A percentile compares a stretch with the other conserved stretches of the same genome.
phyloP scores from a whole-genome alignment of 35 echinoderm and acorn worm genomes.

The Anneissia japonica region DNA sequence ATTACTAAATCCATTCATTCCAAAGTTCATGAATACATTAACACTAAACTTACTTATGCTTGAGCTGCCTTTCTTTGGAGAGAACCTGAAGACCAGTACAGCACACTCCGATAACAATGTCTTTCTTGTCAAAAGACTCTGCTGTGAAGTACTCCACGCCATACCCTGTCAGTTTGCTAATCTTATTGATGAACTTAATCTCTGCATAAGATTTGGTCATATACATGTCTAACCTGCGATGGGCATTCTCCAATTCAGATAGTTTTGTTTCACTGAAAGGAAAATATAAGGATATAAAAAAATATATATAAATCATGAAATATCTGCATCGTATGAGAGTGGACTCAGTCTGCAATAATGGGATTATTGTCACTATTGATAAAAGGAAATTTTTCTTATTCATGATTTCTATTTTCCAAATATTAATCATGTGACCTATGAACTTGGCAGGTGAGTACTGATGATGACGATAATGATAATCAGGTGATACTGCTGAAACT shows the following conservation, averaged over 20 bases:
- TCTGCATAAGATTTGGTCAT: constrained; percentile 54
- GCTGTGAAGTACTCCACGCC: constrained; percentile 91
- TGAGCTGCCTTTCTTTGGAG: constrained; percentile 52
- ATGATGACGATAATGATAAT: no score
- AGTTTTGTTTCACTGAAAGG: constrained; percentile 62
- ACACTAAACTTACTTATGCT: constrained; percentile 57
- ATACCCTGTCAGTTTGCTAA: constrained; percentile 70
- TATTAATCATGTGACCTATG: no score
- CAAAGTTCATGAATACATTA: no score
- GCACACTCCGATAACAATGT: constrained; percentile 84
- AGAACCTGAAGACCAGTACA: constrained; percentile 78
- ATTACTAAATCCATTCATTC: no score
- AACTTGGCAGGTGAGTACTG: no score
- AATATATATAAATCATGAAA: background rate
- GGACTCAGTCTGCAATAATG: no score
- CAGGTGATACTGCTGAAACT: no score
- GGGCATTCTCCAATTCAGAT: constrained; percentile 44
- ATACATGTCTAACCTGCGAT: constrained; percentile 28
- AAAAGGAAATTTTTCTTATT: no score
- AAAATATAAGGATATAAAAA: background rate
- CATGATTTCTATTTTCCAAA: no score
- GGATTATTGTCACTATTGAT: no score
- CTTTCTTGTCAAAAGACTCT: constrained; percentile 63
- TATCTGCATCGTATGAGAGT: no score
- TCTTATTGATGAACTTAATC: constrained; percentile 74